Conservation (phyloP, 2,113 vertebrate species). For the Irena cyanogastra region DNA sequence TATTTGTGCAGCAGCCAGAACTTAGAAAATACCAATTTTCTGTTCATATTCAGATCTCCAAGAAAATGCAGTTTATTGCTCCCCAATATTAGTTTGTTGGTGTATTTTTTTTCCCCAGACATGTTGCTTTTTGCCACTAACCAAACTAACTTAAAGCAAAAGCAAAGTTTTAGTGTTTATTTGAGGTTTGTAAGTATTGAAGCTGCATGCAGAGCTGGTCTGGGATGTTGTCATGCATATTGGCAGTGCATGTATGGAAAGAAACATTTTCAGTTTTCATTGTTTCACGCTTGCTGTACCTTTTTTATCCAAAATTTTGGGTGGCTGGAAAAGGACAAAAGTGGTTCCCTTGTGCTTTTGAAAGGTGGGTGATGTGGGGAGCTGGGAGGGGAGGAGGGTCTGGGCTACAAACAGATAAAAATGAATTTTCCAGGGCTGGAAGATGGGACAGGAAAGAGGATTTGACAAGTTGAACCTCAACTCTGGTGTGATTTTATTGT, state of each 20-base stretch:
- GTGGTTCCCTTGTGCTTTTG: not conserved
- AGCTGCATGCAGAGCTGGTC: not conserved
- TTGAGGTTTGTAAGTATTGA: not conserved
- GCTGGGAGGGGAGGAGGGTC: not conserved
- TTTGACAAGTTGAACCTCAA: not conserved
- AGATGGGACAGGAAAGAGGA: not conserved
- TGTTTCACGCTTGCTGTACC: not conserved
- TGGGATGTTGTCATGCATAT: not conserved
- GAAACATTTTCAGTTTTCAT: slow-evolving; percentile 25
- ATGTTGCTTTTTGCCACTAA: slow-evolving; percentile 65
- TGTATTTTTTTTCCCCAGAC: not conserved
- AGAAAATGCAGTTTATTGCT: not conserved
- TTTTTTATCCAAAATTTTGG: not conserved
- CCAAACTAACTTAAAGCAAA: slow-evolving; percentile 58
- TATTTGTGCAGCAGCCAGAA: not conserved
- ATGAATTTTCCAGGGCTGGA: not conserved
- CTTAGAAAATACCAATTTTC: not conserved
- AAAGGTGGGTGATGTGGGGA: not conserved
- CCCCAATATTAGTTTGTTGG: not conserved
- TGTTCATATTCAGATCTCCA: not conserved
- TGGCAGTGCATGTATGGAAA: not conserved
- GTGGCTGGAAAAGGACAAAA: not conserved
- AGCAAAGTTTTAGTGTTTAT: not conserved
- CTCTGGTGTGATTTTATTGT: not conserved
- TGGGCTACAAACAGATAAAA: not conserved